Base-by-base conservation (phyloP, 2,888 invertebrate genomes). In the Cephus spinipes region DNA sequence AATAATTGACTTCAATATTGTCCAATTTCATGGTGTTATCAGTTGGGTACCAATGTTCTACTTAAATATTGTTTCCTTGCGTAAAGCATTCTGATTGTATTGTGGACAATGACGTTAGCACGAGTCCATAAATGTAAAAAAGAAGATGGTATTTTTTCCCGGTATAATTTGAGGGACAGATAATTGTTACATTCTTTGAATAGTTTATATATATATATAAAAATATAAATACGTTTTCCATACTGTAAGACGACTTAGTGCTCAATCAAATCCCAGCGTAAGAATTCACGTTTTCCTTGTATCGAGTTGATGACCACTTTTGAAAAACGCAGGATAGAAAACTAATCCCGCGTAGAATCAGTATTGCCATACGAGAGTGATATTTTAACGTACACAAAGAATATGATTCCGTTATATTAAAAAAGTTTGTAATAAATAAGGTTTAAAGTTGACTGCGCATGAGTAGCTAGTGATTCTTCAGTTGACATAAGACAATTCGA, bases 131-230 rank as follows among this genome's bases (percentile, higher is more conserved):
- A 74, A 36, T 68, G n/a, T 33, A 74, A 55, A 69, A 69, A 35
- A 76, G 74, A 31, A 36, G 33, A 69, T 68, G 33, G 36, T 79
- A 77, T 73, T 79, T 77, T 77, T 68, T 35, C 69, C 30, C 73
- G 36, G 68, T 23, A 77, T 78, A 40, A 35, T 75, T 78, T 68
- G 33, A 78, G 11, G 68, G 73, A 74, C 73, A 77, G 77, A 81
- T 83, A 31, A 71, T 31, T 71, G 71, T 55, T 55, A 55, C 55
- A 77, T 69, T 35, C 77, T 76, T 68, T 73, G 40, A 73, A 79
- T 79, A 83, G 77, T 83, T 81, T 81, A 79, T 80, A 73, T 75
- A 69, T 55, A 55, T 55, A 33, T 71, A 71, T 31, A 69, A 80
- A 81, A 80, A 81, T 81, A 75, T 55, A 32, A n/a, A 32, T 11